A percentile compares a stretch with the other conserved stretches of the same genome.
Evolutionary conservation across 1,140 invertebrate genomes (phyloP).

Genomic region (Orchesella cincta): DNA sequence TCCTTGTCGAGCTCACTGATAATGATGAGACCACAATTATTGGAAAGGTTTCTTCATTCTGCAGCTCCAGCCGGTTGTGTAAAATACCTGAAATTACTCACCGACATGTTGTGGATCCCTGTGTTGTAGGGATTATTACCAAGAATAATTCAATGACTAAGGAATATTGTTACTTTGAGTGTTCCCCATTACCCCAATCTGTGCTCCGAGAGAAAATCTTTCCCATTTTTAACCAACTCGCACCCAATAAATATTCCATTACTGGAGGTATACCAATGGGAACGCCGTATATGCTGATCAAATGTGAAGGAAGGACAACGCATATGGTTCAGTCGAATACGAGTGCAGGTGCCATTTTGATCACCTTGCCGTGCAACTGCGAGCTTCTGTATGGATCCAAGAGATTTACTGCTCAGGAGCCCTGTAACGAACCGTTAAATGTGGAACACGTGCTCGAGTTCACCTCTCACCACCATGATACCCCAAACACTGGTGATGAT

Average conservation of each 20-base stretch:
- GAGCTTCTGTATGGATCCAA: conserved; percentile 11
- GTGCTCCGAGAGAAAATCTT: neutral
- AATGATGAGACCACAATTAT: conserved; percentile 8
- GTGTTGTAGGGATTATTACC: conserved; percentile 24
- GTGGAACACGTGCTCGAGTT: conserved; percentile 19
- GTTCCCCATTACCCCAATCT: neutral
- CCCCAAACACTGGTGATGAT: neutral
- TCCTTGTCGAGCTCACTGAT: conserved; percentile 24
- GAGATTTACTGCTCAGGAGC: neutral
- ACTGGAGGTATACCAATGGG: conserved; percentile 1
- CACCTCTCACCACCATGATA: neutral
- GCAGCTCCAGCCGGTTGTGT: conserved; percentile 26
- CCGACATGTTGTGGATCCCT: conserved; percentile 19
- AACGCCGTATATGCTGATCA: neutral
- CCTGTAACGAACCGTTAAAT: neutral
- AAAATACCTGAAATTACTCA: conserved; percentile 23
- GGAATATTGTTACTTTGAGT: conserved; percentile 30
- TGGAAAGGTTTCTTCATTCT: conserved; percentile 5
- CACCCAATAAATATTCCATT: conserved; percentile 24
- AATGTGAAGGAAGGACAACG: conserved; percentile 14
- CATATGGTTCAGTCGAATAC: conserved; percentile 18
- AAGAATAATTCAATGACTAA: neutral
- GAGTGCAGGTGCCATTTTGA: conserved; percentile 14
- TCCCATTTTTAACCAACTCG: conserved; percentile 32
- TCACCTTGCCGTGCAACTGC: conserved; percentile 30